phyloP scores from a whole-genome alignment of 2,797 vertebrate species.

The Oophaga sylvatica region DNA sequence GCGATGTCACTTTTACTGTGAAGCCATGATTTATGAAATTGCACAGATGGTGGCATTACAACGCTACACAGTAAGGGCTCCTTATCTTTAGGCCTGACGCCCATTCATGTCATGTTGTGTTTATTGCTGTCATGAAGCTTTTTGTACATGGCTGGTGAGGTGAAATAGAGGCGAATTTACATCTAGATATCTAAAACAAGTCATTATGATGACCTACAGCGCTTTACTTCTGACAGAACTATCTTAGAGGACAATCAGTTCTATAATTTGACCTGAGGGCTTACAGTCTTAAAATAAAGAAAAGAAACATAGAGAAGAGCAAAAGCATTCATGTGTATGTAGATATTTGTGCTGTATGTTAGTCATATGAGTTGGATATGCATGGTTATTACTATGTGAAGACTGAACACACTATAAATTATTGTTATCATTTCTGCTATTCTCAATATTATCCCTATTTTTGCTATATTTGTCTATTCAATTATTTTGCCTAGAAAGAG shows the following conservation, averaged over 20 bases:
- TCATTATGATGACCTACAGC: conserved; percentile 5
- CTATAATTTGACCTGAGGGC: background rate
- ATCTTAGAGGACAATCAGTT: background rate
- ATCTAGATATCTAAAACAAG: conserved; percentile 14
- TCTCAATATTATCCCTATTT: background rate
- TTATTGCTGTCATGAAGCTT: conserved; percentile 33
- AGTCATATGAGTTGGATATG: background rate
- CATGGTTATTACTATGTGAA: background rate
- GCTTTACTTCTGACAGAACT: background rate
- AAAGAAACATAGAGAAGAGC: background rate
- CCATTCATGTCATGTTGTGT: conserved; percentile 35
- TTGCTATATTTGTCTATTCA: background rate
- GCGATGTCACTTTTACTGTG: conserved; percentile 30
- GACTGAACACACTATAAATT: background rate
- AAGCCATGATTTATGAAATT: conserved; percentile 46
- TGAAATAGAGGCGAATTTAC: conserved; percentile 3
- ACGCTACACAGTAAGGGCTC: background rate
- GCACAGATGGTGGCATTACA: conserved; percentile 39
- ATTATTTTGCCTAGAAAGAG: background rate
- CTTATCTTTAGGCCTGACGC: conserved; percentile 30
- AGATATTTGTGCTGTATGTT: background rate
- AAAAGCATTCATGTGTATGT: background rate
- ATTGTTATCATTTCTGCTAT: background rate
- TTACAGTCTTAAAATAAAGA: background rate
- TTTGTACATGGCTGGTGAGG: background rate